These are phyloP conservation scores for Ridgeia piscesae DNA, from an alignment of 1,140 invertebrate genomes.

Conservation along the genomic window DNA sequence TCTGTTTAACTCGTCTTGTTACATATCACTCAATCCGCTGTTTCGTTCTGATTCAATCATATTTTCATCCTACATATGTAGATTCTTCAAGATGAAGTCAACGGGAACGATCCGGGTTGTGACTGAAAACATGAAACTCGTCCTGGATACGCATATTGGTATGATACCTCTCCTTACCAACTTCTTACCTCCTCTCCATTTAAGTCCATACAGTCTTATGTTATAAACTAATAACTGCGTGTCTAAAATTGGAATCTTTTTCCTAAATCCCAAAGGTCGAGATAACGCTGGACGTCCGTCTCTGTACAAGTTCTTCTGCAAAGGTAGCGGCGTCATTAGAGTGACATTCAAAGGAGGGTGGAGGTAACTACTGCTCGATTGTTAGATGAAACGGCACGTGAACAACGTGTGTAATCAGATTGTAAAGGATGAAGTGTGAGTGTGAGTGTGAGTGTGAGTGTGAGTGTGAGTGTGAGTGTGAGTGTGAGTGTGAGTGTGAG, in stretches of 20 bases:
- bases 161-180: not conserved
- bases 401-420: too few species aligned
- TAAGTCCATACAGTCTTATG: not conserved
- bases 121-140: not conserved
- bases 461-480: too few species aligned
- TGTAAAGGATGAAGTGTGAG: too few species aligned
- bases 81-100: not conserved
- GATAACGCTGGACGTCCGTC: not conserved
- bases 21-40: too few species aligned
- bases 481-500: too few species aligned
- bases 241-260: not conserved
- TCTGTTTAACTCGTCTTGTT: too few species aligned
- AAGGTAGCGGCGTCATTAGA: not conserved
- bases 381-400: too few species aligned
- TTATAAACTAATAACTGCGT: not conserved
- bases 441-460: too few species aligned
- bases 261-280: not conserved
- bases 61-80: not conserved
- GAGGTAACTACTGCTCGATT: not conserved
- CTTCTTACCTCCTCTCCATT: not conserved
- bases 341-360: not conserved
- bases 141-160: not conserved
- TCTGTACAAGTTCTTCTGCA: not conserved
- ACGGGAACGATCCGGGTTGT: not conserved
- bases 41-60: too few species aligned